phyloP scores from a whole-genome alignment of 2,888 invertebrate genomes.

The Sepiola atlantica region DNA sequence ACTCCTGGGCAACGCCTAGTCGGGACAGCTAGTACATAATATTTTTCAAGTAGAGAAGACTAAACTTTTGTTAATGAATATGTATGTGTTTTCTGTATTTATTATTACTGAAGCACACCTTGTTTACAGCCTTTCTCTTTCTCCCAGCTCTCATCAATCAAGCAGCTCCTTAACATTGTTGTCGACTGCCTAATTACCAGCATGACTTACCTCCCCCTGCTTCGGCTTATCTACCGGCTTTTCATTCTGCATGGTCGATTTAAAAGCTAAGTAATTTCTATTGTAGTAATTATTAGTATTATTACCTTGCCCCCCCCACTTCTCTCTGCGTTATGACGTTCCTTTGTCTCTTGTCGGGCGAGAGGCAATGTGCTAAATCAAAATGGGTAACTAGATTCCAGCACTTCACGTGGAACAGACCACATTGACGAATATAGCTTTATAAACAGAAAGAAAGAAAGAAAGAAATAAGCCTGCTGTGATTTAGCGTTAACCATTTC shows the following conservation, averaged over 20 bases:
- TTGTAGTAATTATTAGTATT: neutral
- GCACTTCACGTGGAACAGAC: neutral
- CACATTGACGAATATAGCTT: neutral
- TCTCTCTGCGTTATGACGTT: neutral
- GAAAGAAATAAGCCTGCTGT: no score
- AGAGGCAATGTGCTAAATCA: neutral
- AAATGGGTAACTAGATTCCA: neutral
- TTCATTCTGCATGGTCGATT: slow-evolving; percentile 9
- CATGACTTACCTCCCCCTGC: neutral
- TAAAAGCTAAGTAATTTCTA: neutral
- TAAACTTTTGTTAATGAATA: no score
- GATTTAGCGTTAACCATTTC: no score
- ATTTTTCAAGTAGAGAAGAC: no score
- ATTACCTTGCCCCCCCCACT: neutral
- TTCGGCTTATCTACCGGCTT: neutral
- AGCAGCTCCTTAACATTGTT: slow-evolving; percentile 6
- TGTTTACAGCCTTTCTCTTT: neutral
- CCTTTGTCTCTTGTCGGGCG: neutral
- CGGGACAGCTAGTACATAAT: no score
- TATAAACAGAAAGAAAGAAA: no score
- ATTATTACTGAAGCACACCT: no score
- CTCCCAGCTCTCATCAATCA: neutral
- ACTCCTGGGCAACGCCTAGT: no score
- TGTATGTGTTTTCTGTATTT: no score
- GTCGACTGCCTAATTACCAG: neutral